phyloP scores from a whole-genome alignment of 2,113 vertebrate genomes.

The Takifugu bimaculatus region DNA sequence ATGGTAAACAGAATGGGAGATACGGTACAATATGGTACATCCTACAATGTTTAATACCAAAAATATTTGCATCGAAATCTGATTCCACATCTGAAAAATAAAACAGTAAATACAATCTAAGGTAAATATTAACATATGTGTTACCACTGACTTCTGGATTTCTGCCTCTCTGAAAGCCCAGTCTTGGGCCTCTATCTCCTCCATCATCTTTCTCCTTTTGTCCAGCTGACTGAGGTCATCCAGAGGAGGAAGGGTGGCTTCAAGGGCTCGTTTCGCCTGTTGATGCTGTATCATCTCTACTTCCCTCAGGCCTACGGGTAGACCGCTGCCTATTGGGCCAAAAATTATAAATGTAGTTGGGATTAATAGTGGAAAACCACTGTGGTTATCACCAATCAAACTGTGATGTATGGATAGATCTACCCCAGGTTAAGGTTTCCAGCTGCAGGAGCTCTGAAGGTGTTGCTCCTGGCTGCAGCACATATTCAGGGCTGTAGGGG shows the following conservation, averaged over 20 bases:
- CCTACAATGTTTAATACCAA: too few species aligned
- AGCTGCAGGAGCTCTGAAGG: slow-evolving; percentile 87
- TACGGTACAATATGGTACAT: too few species aligned
- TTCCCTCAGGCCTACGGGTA: slow-evolving; percentile 86
- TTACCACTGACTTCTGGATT: slow-evolving; percentile 82
- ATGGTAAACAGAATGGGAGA: too few species aligned
- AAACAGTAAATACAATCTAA: too few species aligned
- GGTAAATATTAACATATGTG: too few species aligned
- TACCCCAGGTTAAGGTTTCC: slow-evolving; percentile 87
- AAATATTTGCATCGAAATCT: too few species aligned
- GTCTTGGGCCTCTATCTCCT: slow-evolving; percentile 87
- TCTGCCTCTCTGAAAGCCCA: slow-evolving; percentile 90
- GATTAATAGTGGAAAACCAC: too few species aligned
- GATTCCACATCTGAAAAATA: too few species aligned
- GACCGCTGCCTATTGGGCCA: slow-evolving; percentile 77
- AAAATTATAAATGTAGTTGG: too few species aligned
- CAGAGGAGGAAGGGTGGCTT: slow-evolving; percentile 81
- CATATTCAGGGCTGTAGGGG: slow-evolving; percentile 86
- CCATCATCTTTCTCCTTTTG: slow-evolving; percentile 86
- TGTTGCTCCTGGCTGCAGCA: slow-evolving; percentile 71
- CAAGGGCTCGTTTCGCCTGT: slow-evolving; percentile 82
- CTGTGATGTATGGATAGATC: neutral
- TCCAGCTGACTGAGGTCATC: slow-evolving; percentile 69
- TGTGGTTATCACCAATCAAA: too few species aligned
- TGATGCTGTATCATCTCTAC: slow-evolving; percentile 89